Evolutionary conservation across 1,140 invertebrate genomes (phyloP).

Genomic region (Pantala flavescens): DNA sequence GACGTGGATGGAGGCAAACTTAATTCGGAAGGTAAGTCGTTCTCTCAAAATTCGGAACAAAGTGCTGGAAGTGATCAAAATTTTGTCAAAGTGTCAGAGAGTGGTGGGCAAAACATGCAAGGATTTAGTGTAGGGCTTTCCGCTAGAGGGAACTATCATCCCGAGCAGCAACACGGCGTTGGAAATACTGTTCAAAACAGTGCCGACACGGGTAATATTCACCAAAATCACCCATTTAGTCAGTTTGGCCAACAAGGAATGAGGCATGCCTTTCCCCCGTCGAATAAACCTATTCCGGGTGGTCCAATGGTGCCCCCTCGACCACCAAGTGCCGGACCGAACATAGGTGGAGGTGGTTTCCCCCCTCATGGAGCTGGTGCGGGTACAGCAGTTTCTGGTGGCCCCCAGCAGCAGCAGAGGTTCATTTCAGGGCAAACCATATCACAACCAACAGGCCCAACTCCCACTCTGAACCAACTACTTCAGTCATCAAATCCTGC

Average conservation of each 20-base stretch:
- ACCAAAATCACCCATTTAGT: slow-evolving; percentile 23
- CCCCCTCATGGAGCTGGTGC: slow-evolving; percentile 28
- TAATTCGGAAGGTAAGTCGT: slow-evolving; percentile 31
- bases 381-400: not conserved
- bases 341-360: slow-evolving; percentile 30
- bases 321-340: slow-evolving; percentile 34
- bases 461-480: slow-evolving; percentile 81
- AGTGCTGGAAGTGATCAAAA: slow-evolving; percentile 28
- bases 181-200: slow-evolving; percentile 21
- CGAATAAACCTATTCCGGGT: slow-evolving; percentile 27
- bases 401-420: slow-evolving; percentile 35
- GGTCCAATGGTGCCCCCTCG: slow-evolving; percentile 25
- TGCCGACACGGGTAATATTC: slow-evolving; percentile 20
- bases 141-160: slow-evolving; percentile 24
- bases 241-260: slow-evolving; percentile 22
- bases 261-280: slow-evolving; percentile 27
- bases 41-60: slow-evolving; percentile 31
- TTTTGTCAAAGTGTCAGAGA: slow-evolving; percentile 27
- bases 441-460: slow-evolving; percentile 70
- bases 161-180: slow-evolving; percentile 19
- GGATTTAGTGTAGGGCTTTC: slow-evolving; percentile 24
- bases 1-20: slow-evolving; percentile 32
- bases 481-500: slow-evolving; percentile 64
- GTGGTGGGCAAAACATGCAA: slow-evolving; percentile 27
- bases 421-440: slow-evolving; percentile 52